These are phyloP conservation scores for Drosophila pseudotakahashii DNA, from an alignment of 2,888 invertebrate genomes.

Conservation along the genomic window DNA sequence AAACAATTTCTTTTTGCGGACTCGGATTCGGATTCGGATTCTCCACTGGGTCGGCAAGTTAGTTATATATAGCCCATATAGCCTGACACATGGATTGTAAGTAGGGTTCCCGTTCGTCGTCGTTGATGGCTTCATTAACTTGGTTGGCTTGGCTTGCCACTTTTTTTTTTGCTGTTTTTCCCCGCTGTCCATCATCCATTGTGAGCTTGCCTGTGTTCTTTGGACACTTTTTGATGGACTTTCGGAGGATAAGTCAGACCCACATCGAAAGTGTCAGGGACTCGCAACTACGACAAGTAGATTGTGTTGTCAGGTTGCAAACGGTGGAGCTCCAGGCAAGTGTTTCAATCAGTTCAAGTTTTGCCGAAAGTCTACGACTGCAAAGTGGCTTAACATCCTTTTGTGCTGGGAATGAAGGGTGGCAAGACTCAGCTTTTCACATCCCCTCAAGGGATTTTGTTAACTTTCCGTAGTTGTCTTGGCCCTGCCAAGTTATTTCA, in stretches of 20 bases:
- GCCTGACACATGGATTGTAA: conserved; percentile 44
- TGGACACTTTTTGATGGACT: conserved; percentile 40
- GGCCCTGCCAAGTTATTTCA: background rate
- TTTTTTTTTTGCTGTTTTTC: background rate
- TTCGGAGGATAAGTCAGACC: conserved; percentile 51
- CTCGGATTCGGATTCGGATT: background rate
- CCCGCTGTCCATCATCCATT: conserved; percentile 29
- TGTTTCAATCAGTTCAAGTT: conserved; percentile 36
- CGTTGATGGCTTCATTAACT: conserved; percentile 72
- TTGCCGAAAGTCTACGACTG: conserved; percentile 14
- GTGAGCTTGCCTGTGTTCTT: conserved; percentile 24
- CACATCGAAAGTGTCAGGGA: conserved; percentile 71
- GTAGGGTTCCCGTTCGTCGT: conserved; percentile 50
- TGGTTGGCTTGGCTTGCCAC: conserved; percentile 43
- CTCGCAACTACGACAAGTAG: conserved; percentile 24
- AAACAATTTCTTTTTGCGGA: conserved; percentile 38
- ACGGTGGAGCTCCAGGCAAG: conserved; percentile 23
- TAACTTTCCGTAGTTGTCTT: background rate
- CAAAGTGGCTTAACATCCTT: conserved; percentile 28
- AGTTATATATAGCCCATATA: conserved; percentile 24
- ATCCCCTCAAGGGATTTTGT: background rate
- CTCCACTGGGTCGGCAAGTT: no score
- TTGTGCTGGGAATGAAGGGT: background rate
- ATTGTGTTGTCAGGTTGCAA: conserved; percentile 26
- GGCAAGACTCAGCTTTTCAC: background rate